Base-by-base conservation (phyloP, 1,140 invertebrate species). In the Pseudomyrmex concolor region DNA sequence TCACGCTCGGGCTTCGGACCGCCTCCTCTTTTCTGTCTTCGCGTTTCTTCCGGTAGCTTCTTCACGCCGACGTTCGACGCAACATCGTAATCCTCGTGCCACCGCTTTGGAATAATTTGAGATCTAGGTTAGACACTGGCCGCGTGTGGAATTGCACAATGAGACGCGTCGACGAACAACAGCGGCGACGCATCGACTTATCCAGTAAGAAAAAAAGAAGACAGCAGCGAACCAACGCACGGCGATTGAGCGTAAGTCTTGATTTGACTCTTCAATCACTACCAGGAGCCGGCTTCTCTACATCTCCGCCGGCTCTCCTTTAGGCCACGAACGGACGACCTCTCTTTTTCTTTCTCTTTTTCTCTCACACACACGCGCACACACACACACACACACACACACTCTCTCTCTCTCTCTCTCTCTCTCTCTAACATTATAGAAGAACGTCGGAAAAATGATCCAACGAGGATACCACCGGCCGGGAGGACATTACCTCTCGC, bases 71-170 rank as follows among this genome's bases (percentile, higher is more conserved):
- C 19, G 43, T 19, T 12, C 48, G 60, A 76, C 22, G n/a, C 73
- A 66, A 84, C 55, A 70, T 73, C 19, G 45, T 67, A 64, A 78
- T 72, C 60, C 22, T 76, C 78, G 19, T 55, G 70, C 76, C 64
- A 71, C 45, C 63, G 80, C 87, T 89, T 89, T 85, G 88, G 83
- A 89, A 86, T 89, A 80, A 78, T 89, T 70, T 86, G 88, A 89
- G 88, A 89, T 89, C 88, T 89, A 88, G 77, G 77, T 74, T 89
- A 78, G 86, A 78, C 60, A 84, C 80, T 86, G 87, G 87, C 87
- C 87, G 72, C 45, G 63, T 83, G 51, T 76, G 80, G 54, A 83
- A 86, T 86, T 80, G 74, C 84, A 73, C 78, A 71, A 80, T 80
- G 76, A 57, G 64, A 78, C 54, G 43, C 76, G 76, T 78, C 76